Evolutionary conservation across 2,113 vertebrate species (phyloP).

Genomic region (Tyrannus savana): DNA sequence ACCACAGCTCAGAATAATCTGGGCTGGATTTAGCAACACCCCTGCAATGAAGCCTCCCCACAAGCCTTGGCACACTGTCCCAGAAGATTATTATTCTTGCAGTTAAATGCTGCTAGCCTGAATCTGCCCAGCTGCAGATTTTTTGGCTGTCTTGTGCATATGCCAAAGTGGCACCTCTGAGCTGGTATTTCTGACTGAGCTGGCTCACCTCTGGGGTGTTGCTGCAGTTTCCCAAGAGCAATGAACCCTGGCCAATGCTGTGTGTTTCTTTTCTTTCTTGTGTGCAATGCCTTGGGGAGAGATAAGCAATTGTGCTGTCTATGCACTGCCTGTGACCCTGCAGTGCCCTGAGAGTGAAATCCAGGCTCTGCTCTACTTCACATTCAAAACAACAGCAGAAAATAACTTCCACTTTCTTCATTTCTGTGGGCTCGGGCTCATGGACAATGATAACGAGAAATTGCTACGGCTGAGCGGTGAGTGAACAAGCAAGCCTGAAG

Average conservation of each 20-base stretch:
- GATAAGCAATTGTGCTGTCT: slow-evolving; percentile 39
- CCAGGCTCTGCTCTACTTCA: neutral
- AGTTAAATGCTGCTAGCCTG: fast-evolving
- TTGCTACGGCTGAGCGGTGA: neutral
- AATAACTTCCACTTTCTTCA: slow-evolving; percentile 31
- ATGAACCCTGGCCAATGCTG: neutral
- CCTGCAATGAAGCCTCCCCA: neutral
- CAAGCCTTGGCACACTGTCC: neutral
- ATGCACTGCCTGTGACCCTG: neutral
- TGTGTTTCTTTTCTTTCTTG: neutral
- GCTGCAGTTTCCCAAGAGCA: slow-evolving; percentile 26
- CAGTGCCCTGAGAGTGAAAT: slow-evolving; percentile 23
- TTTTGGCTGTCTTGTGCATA: neutral
- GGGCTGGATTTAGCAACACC: neutral
- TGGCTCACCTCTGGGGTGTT: neutral
- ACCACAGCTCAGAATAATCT: neutral
- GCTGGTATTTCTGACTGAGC: neutral
- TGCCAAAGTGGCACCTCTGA: neutral
- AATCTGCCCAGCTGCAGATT: neutral
- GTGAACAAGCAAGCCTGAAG: neutral
- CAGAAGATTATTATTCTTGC: neutral
- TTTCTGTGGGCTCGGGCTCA: neutral
- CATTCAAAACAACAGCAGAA: slow-evolving; percentile 56
- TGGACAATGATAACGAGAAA: neutral
- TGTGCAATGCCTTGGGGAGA: neutral